Conservation (phyloP, 2,888 invertebrate species). For the Lomographa bimaculata region DNA sequence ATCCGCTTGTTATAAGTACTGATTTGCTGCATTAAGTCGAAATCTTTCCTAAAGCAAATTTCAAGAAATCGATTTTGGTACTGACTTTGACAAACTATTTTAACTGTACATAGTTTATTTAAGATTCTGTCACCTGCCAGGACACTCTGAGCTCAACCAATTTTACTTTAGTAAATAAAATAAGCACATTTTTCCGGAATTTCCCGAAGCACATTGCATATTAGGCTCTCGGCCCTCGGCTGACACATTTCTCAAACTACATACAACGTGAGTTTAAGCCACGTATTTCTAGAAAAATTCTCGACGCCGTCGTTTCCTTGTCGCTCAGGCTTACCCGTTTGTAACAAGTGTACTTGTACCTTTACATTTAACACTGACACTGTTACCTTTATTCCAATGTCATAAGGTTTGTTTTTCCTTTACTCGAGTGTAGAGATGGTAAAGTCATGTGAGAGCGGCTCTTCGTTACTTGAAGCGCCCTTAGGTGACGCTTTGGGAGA, state of each 20-base stretch:
- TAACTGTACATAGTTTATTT: too few relatives aligned
- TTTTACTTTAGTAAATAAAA: too few relatives aligned
- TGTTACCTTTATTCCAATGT: not conserved
- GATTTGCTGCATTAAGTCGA: too few relatives aligned
- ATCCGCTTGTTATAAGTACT: too few relatives aligned
- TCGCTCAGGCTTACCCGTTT: constrained; percentile 36
- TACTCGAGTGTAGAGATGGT: not conserved
- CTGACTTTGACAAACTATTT: too few relatives aligned
- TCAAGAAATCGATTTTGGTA: too few relatives aligned
- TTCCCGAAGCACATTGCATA: not conserved
- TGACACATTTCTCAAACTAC: constrained; percentile 10
- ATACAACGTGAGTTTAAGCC: constrained; percentile 19
- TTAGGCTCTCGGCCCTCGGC: not conserved
- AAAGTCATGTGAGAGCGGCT: constrained; percentile 39
- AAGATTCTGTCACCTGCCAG: too few relatives aligned
- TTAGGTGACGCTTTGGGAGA: constrained; percentile 38
- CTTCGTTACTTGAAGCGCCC: constrained; percentile 47
- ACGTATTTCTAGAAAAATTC: constrained; percentile 35
- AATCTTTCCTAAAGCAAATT: too few relatives aligned
- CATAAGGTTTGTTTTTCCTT: constrained; percentile 13
- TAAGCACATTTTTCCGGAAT: not conserved
- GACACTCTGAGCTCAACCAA: too few relatives aligned
- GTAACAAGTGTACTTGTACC: constrained; percentile 38
- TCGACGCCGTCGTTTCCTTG: constrained; percentile 42
- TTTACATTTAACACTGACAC: not conserved